Evolutionary conservation across 2,888 invertebrate genomes (phyloP), one percentile per base, ranked within the genome.

Genomic region (Tinea semifulvella): DNA sequence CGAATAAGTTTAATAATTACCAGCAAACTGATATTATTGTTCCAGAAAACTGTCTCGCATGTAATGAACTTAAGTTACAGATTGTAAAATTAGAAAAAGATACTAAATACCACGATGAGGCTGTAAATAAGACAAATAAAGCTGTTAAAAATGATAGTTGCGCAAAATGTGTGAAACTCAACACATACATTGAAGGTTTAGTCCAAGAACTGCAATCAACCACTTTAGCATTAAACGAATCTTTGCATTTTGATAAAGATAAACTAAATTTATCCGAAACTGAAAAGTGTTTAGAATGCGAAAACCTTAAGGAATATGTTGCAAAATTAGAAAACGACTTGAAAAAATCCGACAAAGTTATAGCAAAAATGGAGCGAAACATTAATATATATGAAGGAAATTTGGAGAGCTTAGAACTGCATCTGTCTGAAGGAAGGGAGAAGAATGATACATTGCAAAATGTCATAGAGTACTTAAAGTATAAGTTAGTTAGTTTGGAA

Each of bases 341-440:
- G 2, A 53, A 46, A 42, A 48, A 49, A 14, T 63, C 65, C 0
- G 57, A 60, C 18, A 48, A 43, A 16, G 55, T 55, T 5, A 43
- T 65, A 5, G 51, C 50, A 11, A 62, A 68, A 42, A 57, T 74
- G 56, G 53, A 66, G 52, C 19, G 27, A 2, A 65, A 68, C 48
- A 49, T 79, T 16, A 53, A 55, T 1, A 54, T 49, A 18, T 76
- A 69, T 44, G 76, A 75, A 42, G 51, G 60, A 1, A 71, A 71
- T 48, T 53, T 77, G 46, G 51, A 56, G 38, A 26, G 55, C 3
- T 54, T 79, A 10, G 61, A 71, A 46, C 61, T 50, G 3, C 48
- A 60, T 38, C 52, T 69, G 1, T 56, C 57, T 2, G 65, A 70
- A 47, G 68, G 63, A 0, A 60, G 63, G 2, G 54, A 57, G 2